A percentile compares a stretch with the other conserved stretches of the same genome.
phyloP scores from a whole-genome alignment of 23 tunicate genomes.

The Ascidia mentula region DNA sequence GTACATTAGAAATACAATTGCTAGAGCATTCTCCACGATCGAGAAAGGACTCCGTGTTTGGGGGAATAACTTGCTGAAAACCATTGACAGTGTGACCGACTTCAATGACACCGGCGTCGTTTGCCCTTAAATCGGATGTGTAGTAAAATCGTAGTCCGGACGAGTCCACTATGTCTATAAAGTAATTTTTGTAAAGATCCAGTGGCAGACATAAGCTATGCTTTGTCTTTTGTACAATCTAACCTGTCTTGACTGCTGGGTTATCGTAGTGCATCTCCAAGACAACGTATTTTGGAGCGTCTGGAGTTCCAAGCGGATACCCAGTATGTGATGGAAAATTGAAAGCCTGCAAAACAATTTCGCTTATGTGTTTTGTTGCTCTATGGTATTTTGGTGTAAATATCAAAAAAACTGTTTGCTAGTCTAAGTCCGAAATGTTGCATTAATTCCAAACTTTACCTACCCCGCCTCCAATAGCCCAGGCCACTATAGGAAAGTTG shows the following conservation, averaged over 20 bases:
- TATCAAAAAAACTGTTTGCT: too few relatives aligned
- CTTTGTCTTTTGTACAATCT: not conserved
- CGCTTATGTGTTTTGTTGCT: too few relatives aligned
- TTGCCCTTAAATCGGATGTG: conserved; percentile 20
- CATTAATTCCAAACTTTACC: too few relatives aligned
- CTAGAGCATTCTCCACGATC: conserved; percentile 8
- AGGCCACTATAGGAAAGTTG: conserved; percentile 2
- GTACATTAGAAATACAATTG: conserved; percentile 20
- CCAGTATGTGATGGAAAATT: conserved; percentile 28
- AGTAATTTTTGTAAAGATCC: too few relatives aligned
- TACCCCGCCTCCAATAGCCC: conserved; percentile 43
- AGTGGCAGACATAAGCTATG: too few relatives aligned
- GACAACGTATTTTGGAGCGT: conserved; percentile 16
- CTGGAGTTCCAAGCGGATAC: conserved; percentile 17
- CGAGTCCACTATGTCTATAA: conserved; percentile 27
- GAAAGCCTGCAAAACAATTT: not conserved
- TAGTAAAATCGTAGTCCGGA: conserved; percentile 34
- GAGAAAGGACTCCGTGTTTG: conserved; percentile 22
- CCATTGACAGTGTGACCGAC: not conserved
- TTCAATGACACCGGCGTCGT: conserved; percentile 28
- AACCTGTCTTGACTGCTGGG: not conserved
- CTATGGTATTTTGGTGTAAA: not conserved
- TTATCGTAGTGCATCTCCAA: conserved; percentile 51
- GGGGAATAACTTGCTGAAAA: conserved; percentile 20
- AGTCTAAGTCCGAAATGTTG: too few relatives aligned